phyloP scores from a whole-genome alignment of 2,113 vertebrate genomes.

The Sorex fumeus region DNA sequence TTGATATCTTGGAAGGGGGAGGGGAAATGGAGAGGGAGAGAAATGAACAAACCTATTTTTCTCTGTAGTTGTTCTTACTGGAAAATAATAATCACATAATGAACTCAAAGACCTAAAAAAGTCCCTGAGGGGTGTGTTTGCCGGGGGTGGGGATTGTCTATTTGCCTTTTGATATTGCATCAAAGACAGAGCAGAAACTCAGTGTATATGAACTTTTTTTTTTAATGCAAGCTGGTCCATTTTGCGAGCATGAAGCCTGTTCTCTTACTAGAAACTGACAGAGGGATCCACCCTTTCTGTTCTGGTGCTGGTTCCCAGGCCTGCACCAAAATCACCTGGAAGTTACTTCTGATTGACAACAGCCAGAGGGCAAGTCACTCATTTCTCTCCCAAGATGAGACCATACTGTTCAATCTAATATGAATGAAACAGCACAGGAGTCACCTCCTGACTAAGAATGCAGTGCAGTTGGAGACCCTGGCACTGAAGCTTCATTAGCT shows the following conservation, averaged over 20 bases:
- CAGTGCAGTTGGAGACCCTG: neutral
- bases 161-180: neutral
- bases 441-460: neutral
- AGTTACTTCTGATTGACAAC: neutral
- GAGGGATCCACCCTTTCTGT: neutral
- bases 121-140: neutral
- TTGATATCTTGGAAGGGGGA: too few species aligned
- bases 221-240: neutral
- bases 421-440: neutral
- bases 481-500: neutral
- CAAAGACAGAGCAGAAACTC: neutral
- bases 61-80: slow-evolving; percentile 47
- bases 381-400: neutral
- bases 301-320: neutral
- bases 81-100: slow-evolving; percentile 39
- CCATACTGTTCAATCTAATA: neutral
- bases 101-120: neutral
- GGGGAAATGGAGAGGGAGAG: too few species aligned
- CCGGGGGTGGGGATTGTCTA: too few species aligned
- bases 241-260: neutral
- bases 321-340: neutral
- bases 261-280: neutral
- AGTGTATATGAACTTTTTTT: neutral
- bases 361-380: neutral
- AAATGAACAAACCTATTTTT: too few species aligned